Conservation (phyloP, 92 coral and sea anemone genomes). For the Epizoanthus scotinus region DNA sequence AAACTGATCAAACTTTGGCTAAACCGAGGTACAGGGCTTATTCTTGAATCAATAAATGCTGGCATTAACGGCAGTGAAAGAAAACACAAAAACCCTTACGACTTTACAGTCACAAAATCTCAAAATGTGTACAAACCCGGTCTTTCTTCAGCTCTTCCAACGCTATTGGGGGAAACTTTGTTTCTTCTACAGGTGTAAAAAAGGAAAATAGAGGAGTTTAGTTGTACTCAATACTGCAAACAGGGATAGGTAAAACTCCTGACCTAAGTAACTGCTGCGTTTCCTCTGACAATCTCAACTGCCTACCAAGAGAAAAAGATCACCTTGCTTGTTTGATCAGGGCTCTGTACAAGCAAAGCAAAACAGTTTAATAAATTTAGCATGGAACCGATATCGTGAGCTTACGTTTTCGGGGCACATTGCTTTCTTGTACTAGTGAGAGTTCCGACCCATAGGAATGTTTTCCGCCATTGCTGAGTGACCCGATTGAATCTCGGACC, state of each 20-base stretch:
- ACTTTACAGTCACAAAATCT: neutral
- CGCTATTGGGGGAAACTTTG: conserved; percentile 72
- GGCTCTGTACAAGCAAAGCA: neutral
- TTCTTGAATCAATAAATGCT: too few relatives aligned
- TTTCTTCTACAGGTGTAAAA: conserved; percentile 61
- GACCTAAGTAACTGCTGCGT: too few relatives aligned
- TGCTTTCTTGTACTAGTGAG: conserved; percentile 66
- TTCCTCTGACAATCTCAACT: too few relatives aligned
- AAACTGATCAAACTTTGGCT: too few relatives aligned
- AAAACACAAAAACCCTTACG: too few relatives aligned
- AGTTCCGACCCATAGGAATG: conserved; percentile 69
- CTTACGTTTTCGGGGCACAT: conserved; percentile 83
- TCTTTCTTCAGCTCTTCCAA: conserved; percentile 92
- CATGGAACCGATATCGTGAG: neutral
- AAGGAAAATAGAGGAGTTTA: neutral
- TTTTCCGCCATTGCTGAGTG: conserved; percentile 72
- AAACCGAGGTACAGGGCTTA: too few relatives aligned
- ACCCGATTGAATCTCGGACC: conserved; percentile 78
- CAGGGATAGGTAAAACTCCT: neutral
- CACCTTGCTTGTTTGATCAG: too few relatives aligned
- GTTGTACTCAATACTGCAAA: too few relatives aligned
- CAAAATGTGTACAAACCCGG: conserved; percentile 60
- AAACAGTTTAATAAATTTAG: neutral
- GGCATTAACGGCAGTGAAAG: too few relatives aligned
- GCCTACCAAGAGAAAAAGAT: too few relatives aligned